These are phyloP conservation scores for Seriola aureovittata DNA, from an alignment of 2,113 vertebrate genomes.

Conservation along the genomic window DNA sequence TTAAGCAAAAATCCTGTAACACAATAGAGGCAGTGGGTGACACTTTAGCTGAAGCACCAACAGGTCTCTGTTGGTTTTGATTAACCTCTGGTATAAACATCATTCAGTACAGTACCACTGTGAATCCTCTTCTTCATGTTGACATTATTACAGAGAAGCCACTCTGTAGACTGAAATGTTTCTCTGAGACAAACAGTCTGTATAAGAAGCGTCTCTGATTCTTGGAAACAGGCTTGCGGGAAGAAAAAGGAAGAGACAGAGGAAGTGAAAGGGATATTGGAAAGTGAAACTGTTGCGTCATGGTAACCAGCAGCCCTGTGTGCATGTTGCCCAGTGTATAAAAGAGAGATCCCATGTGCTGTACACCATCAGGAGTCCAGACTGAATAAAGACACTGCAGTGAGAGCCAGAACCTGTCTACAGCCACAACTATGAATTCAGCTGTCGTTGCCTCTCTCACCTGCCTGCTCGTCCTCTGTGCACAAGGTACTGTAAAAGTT, in stretches of 20 bases:
- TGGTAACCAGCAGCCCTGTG: background rate
- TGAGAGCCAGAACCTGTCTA: background rate
- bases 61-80: too few species aligned
- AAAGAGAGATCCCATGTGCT: background rate
- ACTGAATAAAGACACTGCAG: background rate
- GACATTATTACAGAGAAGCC: too few species aligned
- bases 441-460: background rate
- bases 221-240: background rate
- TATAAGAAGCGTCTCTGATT: background rate
- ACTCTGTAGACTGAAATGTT: too few species aligned
- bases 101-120: too few species aligned
- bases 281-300: slow-evolving; percentile 3
- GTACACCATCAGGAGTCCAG: slow-evolving; percentile 2
- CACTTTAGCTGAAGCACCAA: too few species aligned
- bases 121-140: too few species aligned
- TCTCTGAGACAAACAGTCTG: background rate
- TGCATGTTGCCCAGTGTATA: background rate
- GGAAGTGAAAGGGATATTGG: background rate
- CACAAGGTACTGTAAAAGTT: slow-evolving; percentile 36
- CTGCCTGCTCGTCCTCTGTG: slow-evolving; percentile 43
- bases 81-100: too few species aligned
- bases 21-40: too few species aligned
- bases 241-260: slow-evolving; percentile 3
- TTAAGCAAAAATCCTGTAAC: too few species aligned
- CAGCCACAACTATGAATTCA: slow-evolving; percentile 36